A percentile compares a stretch with the other conserved stretches of the same genome.
phyloP scores from a whole-genome alignment of 2,113 vertebrate species.

The Ochotona curzoniae region DNA sequence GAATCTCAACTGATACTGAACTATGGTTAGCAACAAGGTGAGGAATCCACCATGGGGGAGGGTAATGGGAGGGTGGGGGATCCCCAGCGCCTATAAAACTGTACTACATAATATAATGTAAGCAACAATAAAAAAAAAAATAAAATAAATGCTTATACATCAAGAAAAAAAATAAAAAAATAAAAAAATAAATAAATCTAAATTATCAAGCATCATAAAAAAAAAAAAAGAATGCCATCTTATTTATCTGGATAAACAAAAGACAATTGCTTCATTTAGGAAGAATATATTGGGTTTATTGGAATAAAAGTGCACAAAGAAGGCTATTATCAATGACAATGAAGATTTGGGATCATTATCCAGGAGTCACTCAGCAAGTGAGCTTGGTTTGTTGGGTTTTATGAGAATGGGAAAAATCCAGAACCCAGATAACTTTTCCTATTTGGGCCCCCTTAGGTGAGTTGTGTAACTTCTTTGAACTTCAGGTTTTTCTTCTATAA shows the following conservation, averaged over 20 bases:
- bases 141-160: too few species aligned
- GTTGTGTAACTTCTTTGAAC: neutral
- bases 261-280: neutral
- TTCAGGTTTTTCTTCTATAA: neutral
- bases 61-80: too few species aligned
- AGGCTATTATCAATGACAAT: neutral
- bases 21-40: too few species aligned
- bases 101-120: too few species aligned
- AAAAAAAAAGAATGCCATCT: neutral
- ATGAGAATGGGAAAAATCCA: neutral
- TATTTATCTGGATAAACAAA: neutral
- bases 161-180: too few species aligned
- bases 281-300: neutral
- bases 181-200: too few species aligned
- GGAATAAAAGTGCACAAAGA: neutral
- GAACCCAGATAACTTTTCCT: neutral
- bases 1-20: too few species aligned
- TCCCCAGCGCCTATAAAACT: too few species aligned
- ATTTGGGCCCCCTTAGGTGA: neutral
- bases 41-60: too few species aligned
- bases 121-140: too few species aligned
- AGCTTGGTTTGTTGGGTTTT: neutral
- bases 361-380: neutral
- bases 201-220: too few species aligned
- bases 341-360: neutral